These are phyloP conservation scores for Lepidocolaptes lacrymiger DNA, from an alignment of 2,797 vertebrate species.

Conservation along the genomic window DNA sequence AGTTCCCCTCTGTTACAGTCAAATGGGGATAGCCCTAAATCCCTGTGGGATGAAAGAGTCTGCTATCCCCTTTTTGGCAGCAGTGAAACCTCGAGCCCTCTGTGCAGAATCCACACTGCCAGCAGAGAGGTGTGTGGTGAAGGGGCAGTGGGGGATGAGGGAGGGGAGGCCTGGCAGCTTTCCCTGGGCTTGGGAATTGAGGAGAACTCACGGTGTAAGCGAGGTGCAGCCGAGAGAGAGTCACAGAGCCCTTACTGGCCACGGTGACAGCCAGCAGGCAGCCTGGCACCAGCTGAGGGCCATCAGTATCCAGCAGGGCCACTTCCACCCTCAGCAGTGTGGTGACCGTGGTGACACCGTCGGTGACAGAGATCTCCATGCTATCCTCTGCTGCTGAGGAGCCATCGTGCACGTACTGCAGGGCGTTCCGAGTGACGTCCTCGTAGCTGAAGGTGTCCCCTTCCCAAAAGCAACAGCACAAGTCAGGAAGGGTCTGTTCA, in stretches of 20 bases:
- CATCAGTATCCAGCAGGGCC: conserved; percentile 63
- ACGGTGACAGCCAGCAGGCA: conserved; percentile 83
- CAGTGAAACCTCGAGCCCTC: background rate
- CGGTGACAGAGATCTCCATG: conserved; percentile 89
- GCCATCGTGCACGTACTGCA: conserved; percentile 89
- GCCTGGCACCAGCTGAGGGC: conserved; percentile 79
- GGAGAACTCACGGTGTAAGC: conserved; percentile 85
- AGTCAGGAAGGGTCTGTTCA: background rate
- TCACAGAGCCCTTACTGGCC: conserved; percentile 82
- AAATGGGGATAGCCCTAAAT: background rate
- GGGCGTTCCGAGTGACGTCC: conserved; percentile 84
- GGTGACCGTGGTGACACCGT: conserved; percentile 83
- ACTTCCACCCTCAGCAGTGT: conserved; percentile 84
- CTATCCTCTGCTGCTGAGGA: conserved; percentile 81
- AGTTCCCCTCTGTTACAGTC: conserved; percentile 2
- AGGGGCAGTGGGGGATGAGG: background rate
- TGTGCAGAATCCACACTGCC: background rate
- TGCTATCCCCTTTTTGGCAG: conserved; percentile 14
- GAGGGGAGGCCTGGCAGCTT: background rate
- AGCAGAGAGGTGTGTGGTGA: background rate
- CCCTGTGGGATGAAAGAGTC: background rate
- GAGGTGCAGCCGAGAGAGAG: conserved; percentile 85
- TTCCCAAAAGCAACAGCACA: conserved; percentile 59
- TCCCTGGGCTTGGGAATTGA: background rate
- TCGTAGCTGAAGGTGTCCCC: conserved; percentile 90